Evolutionary conservation across 2,888 invertebrate species (phyloP).

Genomic region (Acrobasis suavella): DNA sequence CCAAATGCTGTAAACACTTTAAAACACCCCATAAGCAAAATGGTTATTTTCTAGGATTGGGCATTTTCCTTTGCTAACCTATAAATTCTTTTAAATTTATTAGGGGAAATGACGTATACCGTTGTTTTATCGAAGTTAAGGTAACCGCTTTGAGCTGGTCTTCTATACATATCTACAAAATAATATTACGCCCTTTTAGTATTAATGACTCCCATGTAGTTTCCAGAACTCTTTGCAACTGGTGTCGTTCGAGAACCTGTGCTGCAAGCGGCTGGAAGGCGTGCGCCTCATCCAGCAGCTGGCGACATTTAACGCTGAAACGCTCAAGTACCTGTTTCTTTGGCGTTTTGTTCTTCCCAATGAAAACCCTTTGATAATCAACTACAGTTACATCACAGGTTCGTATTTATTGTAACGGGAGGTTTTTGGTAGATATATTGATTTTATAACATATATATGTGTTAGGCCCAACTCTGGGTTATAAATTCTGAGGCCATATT

Average conservation of each 20-base stretch:
- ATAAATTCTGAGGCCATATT: too few relatives aligned
- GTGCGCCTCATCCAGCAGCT: slow-evolving; percentile 63
- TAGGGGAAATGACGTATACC: too few relatives aligned
- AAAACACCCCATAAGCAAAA: too few relatives aligned
- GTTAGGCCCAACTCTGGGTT: too few relatives aligned
- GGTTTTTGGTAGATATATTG: too few relatives aligned
- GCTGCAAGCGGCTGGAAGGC: slow-evolving; percentile 64
- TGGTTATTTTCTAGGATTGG: too few relatives aligned
- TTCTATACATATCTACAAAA: background rate
- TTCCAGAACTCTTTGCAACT: slow-evolving; percentile 65
- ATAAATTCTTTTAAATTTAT: too few relatives aligned
- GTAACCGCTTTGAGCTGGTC: too few relatives aligned
- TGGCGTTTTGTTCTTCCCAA: slow-evolving; percentile 70
- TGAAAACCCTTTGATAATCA: slow-evolving; percentile 68
- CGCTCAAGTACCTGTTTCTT: slow-evolving; percentile 69
- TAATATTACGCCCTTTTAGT: background rate
- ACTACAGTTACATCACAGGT: slow-evolving; percentile 70
- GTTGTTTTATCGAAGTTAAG: too few relatives aligned
- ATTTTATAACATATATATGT: too few relatives aligned
- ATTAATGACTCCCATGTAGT: slow-evolving; percentile 37
- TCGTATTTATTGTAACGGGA: slow-evolving; percentile 30
- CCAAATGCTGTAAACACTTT: too few relatives aligned
- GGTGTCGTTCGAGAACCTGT: slow-evolving; percentile 68
- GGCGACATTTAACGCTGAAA: slow-evolving; percentile 60
- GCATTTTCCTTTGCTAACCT: too few relatives aligned